Conservation (phyloP, 1,140 invertebrate genomes). For the Zaprionus ornatus region DNA sequence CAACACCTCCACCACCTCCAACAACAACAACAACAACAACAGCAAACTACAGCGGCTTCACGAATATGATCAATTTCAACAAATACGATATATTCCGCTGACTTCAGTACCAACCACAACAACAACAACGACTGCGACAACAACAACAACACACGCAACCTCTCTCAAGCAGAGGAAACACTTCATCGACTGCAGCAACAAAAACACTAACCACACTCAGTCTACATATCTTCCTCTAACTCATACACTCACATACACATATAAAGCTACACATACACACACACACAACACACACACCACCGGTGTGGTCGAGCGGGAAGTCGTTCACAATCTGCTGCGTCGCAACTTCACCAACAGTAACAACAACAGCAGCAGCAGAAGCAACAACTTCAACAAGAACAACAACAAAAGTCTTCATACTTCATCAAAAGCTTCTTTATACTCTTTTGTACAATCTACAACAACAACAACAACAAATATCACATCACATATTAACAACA, state of each 20-base stretch:
- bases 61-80: conserved; percentile 58
- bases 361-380: conserved; percentile 15
- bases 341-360: conserved; percentile 33
- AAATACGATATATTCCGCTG: conserved; percentile 75
- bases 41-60: conserved; percentile 54
- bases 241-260: not conserved
- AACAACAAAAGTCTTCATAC: conserved; percentile 36
- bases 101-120: conserved; percentile 47
- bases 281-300: too few species aligned
- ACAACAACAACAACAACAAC: conserved; percentile 40
- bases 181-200: conserved; percentile 19
- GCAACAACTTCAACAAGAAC: conserved; percentile 15
- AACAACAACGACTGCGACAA: conserved; percentile 32
- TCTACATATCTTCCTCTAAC: not conserved
- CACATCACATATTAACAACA: conserved; percentile 38
- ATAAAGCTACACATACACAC: conserved; percentile 11
- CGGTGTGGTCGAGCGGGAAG: conserved; percentile 7
- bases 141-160: conserved; percentile 37
- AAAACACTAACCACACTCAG: conserved; percentile 16
- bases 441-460: conserved; percentile 17
- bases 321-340: conserved; percentile 34
- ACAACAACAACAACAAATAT: conserved; percentile 22
- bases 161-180: conserved; percentile 31
- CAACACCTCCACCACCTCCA: conserved; percentile 51
- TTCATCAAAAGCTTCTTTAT: conserved; percentile 34